Evolutionary conservation across 2,888 invertebrate species (phyloP), one percentile per base, ranked within the genome.

Genomic region (Salticus scenicus): DNA sequence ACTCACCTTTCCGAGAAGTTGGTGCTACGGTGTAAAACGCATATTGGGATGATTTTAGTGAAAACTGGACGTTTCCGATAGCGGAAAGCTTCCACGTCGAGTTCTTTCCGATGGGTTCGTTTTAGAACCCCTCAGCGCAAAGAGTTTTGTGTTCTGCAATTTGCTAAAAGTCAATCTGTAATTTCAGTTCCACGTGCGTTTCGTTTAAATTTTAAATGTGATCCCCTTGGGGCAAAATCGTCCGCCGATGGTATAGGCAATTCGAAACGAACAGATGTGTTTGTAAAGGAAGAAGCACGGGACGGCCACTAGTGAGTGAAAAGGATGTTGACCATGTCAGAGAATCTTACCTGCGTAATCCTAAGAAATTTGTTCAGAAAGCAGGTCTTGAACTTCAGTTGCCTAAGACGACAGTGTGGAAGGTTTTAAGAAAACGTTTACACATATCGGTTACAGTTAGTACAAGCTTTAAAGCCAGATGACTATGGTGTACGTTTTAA

Each of bases 81-180:
- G n/a, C n/a, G n/a, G n/a, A n/a, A n/a, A n/a, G n/a, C n/a, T n/a
- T n/a, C n/a, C n/a, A n/a, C n/a, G n/a, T n/a, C n/a, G n/a, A n/a
- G n/a, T n/a, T n/a, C n/a, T n/a, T n/a, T n/a, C n/a, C n/a, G n/a
- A n/a, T n/a, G n/a, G n/a, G n/a, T n/a, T n/a, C n/a, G n/a, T n/a
- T n/a, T n/a, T n/a, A n/a, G n/a, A n/a, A 27, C 7, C 14, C 8
- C 63, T 63, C 24, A 63, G n/a, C 63, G n/a, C 2, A 63, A 63
- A 63, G 24, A 20, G 10, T 63, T 63, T 27, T 27, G 63, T 63
- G 63, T 63, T 63, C 27, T 63, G 27, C 63, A 63, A n/a, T 63
- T 63, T 24, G 63, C 63, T 27, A 47, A 47, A 14, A 17, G 17
- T 47, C 10, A 47, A 10, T 47, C 47, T 4, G 37, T 37, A 37